Conservation (phyloP, 92 coral and sea anemone species). For the Bergia puertoricense region DNA sequence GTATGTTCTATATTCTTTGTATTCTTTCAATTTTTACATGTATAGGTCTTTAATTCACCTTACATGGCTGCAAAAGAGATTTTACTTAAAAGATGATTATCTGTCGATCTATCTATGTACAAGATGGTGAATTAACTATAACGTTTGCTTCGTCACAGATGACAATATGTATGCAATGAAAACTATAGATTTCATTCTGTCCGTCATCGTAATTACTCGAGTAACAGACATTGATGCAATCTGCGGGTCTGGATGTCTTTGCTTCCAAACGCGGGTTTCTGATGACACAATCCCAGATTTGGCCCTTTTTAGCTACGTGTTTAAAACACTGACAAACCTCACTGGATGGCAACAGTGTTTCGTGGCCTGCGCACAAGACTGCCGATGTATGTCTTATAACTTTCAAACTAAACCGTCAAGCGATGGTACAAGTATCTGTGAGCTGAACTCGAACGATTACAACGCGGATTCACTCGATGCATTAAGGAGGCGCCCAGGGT, state of each 20-base stretch:
- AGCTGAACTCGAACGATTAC: not conserved
- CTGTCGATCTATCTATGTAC: too few species aligned
- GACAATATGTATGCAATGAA: not conserved
- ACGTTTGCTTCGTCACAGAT: not conserved
- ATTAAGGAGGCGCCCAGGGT: not conserved
- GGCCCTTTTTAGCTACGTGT: constrained; percentile 1
- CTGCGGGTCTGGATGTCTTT: not conserved
- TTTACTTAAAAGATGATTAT: too few species aligned
- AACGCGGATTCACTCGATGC: not conserved
- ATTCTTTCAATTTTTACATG: too few species aligned
- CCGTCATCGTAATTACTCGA: not conserved
- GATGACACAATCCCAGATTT: not conserved
- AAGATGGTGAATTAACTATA: too few species aligned
- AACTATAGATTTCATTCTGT: not conserved
- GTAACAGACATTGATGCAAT: not conserved
- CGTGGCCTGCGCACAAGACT: not conserved
- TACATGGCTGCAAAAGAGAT: too few species aligned
- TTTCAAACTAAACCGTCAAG: not conserved
- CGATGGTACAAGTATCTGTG: not conserved
- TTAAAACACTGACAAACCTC: not conserved
- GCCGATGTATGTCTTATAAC: not conserved
- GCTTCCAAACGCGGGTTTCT: not conserved
- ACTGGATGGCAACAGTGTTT: not conserved
- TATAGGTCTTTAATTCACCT: too few species aligned
- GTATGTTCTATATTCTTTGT: too few species aligned